Conservation (phyloP, 1,140 invertebrate species). For the Plectus sambesii region DNA sequence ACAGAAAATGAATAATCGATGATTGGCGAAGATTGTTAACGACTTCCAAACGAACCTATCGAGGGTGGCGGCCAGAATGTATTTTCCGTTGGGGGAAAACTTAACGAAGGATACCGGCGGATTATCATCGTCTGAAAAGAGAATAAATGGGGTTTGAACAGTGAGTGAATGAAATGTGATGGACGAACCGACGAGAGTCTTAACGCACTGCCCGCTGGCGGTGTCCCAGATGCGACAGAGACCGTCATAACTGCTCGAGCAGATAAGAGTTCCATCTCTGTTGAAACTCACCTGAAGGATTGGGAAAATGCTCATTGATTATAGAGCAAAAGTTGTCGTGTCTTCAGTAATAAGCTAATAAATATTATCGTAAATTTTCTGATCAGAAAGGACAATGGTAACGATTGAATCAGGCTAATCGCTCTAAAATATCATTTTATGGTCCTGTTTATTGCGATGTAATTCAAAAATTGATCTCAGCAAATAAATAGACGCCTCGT, state of each 20-base stretch:
- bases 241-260: slow-evolving; percentile 97
- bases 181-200: slow-evolving; percentile 69
- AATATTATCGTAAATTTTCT: slow-evolving; percentile 5
- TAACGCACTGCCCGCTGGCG: slow-evolving; percentile 93
- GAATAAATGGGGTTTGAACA: slow-evolving; percentile 12
- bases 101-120: slow-evolving; percentile 99
- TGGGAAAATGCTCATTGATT: too few relatives aligned
- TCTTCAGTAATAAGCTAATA: background rate
- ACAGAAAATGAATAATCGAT: background rate
- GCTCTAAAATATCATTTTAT: too few relatives aligned
- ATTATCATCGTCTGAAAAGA: slow-evolving; percentile 68
- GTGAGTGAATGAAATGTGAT: slow-evolving; percentile 12
- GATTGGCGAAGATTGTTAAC: background rate
- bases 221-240: slow-evolving; percentile 99
- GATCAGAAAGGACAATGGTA: slow-evolving; percentile 21
- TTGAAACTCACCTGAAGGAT: slow-evolving; percentile 69
- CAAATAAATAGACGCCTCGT: too few relatives aligned
- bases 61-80: slow-evolving; percentile 90
- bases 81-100: slow-evolving; percentile 99
- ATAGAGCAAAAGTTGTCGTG: too few relatives aligned
- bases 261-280: slow-evolving; percentile 91
- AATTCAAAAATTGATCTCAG: too few relatives aligned
- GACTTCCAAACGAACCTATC: slow-evolving; percentile 59
- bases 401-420: too few relatives aligned
- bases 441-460: too few relatives aligned